phyloP scores from a whole-genome alignment of 1,140 invertebrate species.

The Rhagoletis zephyria region DNA sequence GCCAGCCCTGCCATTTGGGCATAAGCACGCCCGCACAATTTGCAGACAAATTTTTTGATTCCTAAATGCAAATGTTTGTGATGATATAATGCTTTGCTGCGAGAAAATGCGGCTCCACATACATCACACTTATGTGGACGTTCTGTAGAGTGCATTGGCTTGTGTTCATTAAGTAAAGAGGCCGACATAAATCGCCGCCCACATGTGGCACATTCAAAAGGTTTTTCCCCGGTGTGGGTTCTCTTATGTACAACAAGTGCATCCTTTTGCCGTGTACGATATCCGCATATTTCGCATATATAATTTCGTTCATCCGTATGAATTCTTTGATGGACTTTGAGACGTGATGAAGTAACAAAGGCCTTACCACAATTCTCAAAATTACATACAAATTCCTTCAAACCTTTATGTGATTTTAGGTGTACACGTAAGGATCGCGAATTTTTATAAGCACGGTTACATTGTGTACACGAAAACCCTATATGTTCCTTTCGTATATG shows the following conservation, averaged over 20 bases:
- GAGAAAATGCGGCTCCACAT: constrained; percentile 86
- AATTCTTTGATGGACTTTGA: constrained; percentile 64
- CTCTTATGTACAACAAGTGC: constrained; percentile 87
- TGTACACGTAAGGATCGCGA: constrained; percentile 19
- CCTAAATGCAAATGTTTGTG: constrained; percentile 68
- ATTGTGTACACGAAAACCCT: constrained; percentile 45
- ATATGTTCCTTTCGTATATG: constrained; percentile 52
- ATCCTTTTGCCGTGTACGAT: constrained; percentile 82
- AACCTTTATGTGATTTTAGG: constrained; percentile 20
- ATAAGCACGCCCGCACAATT: constrained; percentile 69
- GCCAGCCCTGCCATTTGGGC: constrained; percentile 69
- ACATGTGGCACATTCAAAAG: constrained; percentile 83
- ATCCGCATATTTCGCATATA: constrained; percentile 68
- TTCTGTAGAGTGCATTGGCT: constrained; percentile 87
- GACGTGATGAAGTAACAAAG: constrained; percentile 63
- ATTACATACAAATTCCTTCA: constrained; percentile 62
- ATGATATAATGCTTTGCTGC: constrained; percentile 80
- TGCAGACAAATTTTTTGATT: constrained; percentile 68
- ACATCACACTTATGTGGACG: constrained; percentile 83
- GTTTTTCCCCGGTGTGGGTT: constrained; percentile 87
- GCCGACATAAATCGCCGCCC: constrained; percentile 84
- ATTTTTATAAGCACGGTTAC: constrained; percentile 10
- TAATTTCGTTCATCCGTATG: constrained; percentile 69
- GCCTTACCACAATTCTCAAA: constrained; percentile 65
- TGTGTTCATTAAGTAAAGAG: constrained; percentile 72